These are phyloP conservation scores for Pseudopleuronectes americanus DNA, from an alignment of 2,797 vertebrate species.

Conservation along the genomic window DNA sequence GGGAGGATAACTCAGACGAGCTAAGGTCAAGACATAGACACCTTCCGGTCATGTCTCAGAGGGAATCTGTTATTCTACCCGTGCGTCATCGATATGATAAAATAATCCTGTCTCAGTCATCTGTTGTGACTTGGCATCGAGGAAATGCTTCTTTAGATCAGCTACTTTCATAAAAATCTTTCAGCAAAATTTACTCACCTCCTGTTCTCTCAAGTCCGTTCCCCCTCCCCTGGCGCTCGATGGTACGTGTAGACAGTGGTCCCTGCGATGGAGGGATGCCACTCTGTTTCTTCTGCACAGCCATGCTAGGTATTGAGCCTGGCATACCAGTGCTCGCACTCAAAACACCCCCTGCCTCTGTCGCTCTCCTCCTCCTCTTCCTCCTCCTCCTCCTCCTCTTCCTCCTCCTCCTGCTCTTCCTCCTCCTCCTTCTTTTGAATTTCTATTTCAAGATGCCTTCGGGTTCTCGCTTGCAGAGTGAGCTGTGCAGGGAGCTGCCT, in stretches of 20 bases:
- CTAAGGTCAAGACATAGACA: conserved; percentile 2
- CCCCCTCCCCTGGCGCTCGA: conserved; percentile 52
- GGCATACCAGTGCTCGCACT: conserved; percentile 65
- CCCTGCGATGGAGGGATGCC: conserved; percentile 71
- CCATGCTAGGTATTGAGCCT: conserved; percentile 75
- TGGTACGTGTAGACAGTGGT: conserved; percentile 59
- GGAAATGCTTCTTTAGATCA: conserved; percentile 17
- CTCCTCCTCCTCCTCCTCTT: not conserved
- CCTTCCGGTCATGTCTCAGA: conserved; percentile 12
- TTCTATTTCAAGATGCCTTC: conserved; percentile 78
- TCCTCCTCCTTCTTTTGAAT: conserved; percentile 57
- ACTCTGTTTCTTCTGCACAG: conserved; percentile 74
- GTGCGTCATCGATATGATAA: conserved; percentile 44
- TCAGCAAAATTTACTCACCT: conserved; percentile 55
- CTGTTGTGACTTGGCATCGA: not conserved
- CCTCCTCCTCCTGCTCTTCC: not conserved
- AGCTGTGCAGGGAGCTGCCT: conserved; percentile 41
- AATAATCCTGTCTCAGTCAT: conserved; percentile 20
- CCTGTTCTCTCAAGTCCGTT: conserved; percentile 25
- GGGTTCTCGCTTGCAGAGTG: conserved; percentile 57
- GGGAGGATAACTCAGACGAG: conserved; percentile 34
- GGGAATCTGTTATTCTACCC: conserved; percentile 3
- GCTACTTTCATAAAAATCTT: not conserved
- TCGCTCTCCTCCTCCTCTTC: conserved; percentile 15
- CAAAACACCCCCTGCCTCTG: conserved; percentile 20